A percentile compares a stretch with the other conserved stretches of the same genome.
Evolutionary conservation across 2,888 invertebrate genomes (phyloP).

Genomic region (Tanytarsus gracilentus): DNA sequence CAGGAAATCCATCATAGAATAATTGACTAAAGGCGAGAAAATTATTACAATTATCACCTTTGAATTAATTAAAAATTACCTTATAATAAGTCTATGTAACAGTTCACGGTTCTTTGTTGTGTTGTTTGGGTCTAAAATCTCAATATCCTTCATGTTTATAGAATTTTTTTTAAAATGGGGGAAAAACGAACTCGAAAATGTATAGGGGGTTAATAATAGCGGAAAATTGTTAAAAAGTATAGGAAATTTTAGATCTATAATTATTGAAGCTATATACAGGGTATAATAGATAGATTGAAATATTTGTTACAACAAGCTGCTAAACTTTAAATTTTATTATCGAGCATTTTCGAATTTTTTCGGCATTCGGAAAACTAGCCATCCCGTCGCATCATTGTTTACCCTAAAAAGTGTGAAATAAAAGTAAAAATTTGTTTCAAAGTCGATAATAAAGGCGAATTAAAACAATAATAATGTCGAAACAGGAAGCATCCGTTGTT

Average conservation of each 20-base stretch:
- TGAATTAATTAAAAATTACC: slow-evolving; percentile 48
- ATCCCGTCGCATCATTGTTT: too few relatives aligned
- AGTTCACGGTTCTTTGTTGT: slow-evolving; percentile 81
- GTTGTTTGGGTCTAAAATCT: slow-evolving; percentile 57
- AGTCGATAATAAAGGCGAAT: too few relatives aligned
- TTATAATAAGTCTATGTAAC: slow-evolving; percentile 84
- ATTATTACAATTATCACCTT: slow-evolving; percentile 10
- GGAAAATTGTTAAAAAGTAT: not conserved
- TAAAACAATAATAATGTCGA: too few relatives aligned
- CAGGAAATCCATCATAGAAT: slow-evolving; percentile 94
- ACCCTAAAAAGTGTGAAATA: too few relatives aligned
- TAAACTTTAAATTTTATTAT: too few relatives aligned
- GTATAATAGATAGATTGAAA: too few relatives aligned
- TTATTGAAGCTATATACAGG: not conserved
- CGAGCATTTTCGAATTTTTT: too few relatives aligned
- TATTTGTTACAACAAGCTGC: too few relatives aligned
- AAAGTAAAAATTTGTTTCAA: too few relatives aligned
- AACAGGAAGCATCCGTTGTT: too few relatives aligned
- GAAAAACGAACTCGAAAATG: too few relatives aligned
- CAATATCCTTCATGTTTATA: slow-evolving; percentile 43
- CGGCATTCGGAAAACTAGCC: too few relatives aligned
- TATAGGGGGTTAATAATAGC: not conserved
- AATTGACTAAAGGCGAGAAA: slow-evolving; percentile 68
- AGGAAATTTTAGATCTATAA: not conserved
- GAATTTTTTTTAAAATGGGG: not conserved